Conservation (phyloP, 2,113 vertebrate species). For the Oncorhynchus keta region DNA sequence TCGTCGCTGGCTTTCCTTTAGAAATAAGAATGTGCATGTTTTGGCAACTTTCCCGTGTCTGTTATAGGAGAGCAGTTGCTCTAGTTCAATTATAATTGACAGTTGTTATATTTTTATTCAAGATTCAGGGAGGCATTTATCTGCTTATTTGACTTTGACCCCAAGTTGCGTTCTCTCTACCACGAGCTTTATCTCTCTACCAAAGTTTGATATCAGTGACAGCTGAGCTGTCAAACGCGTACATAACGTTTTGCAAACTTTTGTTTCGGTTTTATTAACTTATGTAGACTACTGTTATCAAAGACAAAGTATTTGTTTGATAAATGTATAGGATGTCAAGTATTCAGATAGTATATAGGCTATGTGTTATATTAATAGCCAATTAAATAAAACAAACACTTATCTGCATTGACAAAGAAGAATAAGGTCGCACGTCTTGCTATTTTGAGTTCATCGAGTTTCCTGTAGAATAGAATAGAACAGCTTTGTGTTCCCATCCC, state of each 20-base stretch:
- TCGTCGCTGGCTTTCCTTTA: constrained; percentile 26
- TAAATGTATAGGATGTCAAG: not conserved
- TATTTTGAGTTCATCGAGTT: not conserved
- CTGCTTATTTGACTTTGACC: not conserved
- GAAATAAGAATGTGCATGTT: constrained; percentile 39
- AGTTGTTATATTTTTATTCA: not conserved
- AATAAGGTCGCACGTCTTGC: too few relatives aligned
- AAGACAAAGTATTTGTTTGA: not conserved
- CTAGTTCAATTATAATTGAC: constrained; percentile 36
- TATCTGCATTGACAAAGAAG: not conserved
- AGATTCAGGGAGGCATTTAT: not conserved
- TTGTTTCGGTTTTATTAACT: not conserved
- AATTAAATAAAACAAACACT: too few relatives aligned
- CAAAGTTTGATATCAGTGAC: constrained; percentile 34
- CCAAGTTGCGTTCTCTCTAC: not conserved
- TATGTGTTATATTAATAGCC: too few relatives aligned
- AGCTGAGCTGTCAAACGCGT: not conserved
- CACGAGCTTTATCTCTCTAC: not conserved
- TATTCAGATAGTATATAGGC: not conserved
- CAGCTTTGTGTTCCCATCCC: not conserved
- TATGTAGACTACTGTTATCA: not conserved
- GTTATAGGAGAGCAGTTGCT: constrained; percentile 66
- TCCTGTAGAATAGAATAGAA: constrained; percentile 4
- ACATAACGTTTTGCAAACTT: not conserved
- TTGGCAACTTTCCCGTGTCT: constrained; percentile 52